Percentiles rank a stretch among this genome's conserved stretches.
Evolutionary conservation across 2,113 vertebrate genomes (phyloP).

Genomic region (Eretmodus cyanostictus): DNA sequence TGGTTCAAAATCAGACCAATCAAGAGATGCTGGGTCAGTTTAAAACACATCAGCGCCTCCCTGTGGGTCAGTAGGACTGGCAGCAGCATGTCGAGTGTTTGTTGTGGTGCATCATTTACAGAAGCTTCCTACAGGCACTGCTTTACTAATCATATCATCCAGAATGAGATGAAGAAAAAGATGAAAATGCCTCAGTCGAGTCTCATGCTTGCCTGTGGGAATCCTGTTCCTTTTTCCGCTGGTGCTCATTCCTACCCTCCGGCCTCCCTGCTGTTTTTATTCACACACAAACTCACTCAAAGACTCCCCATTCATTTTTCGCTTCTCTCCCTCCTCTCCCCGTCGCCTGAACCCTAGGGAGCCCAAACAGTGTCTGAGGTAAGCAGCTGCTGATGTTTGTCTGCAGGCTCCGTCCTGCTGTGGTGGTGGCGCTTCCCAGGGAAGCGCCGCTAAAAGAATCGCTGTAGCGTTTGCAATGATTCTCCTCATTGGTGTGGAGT

Average conservation of each 20-base stretch:
- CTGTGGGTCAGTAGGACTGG: too few species aligned
- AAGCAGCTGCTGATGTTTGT: conserved; percentile 36
- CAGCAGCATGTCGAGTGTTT: not conserved
- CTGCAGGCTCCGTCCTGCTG: not conserved
- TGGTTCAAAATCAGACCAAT: not conserved
- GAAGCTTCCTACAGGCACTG: not conserved
- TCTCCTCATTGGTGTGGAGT: not conserved
- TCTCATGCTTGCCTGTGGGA: not conserved
- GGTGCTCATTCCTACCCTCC: not conserved
- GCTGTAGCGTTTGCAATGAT: not conserved
- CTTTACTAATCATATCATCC: not conserved
- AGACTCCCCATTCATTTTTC: conserved; percentile 18
- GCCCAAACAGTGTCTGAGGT: conserved; percentile 70
- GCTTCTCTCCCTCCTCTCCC: conserved; percentile 19
- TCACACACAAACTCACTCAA: not conserved
- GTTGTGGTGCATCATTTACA: not conserved
- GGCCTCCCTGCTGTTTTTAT: not conserved
- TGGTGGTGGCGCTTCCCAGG: not conserved
- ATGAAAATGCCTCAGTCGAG: rapidly evolving
- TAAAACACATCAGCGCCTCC: not conserved
- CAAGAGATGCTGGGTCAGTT: not conserved
- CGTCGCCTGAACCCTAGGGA: conserved; percentile 50
- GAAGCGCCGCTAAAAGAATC: not conserved
- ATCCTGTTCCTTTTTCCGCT: not conserved
- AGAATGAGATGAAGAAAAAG: not conserved